Percentiles rank a stretch among this genome's conserved stretches.
Evolutionary conservation across 53 echinoderm and acorn worm species (phyloP).

Genomic region (Hippasteria phrygiana): DNA sequence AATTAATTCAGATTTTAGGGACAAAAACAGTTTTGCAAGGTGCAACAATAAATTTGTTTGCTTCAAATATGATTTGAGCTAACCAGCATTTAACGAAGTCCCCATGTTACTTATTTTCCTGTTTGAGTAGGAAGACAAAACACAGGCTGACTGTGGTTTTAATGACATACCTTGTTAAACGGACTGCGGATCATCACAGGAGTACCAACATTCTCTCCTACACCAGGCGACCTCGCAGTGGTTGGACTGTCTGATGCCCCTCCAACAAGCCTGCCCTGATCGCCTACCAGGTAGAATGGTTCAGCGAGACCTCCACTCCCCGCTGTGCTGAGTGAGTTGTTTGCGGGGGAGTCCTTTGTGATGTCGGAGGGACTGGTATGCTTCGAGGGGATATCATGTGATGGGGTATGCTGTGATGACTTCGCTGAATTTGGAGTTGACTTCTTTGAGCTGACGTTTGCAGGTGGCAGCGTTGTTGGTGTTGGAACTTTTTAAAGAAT

Average conservation of each 20-base stretch:
- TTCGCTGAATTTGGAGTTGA: constrained; percentile 2
- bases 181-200: constrained; percentile 30
- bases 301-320: constrained; percentile 12
- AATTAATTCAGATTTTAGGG: neutral
- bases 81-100: too few relatives aligned
- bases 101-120: too few relatives aligned
- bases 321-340: neutral
- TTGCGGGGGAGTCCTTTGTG: neutral
- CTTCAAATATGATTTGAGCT: too few relatives aligned
- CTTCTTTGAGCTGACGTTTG: neutral
- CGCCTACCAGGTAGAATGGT: constrained; percentile 66
- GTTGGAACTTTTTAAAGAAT: neutral
- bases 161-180: constrained; percentile 27
- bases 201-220: constrained; percentile 13
- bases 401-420: neutral
- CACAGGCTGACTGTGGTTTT: neutral
- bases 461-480: neutral
- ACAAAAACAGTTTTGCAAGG: too few relatives aligned
- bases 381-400: constrained; percentile 9
- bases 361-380: constrained; percentile 29
- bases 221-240: constrained; percentile 19
- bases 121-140: too few relatives aligned
- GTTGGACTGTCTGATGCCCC: neutral
- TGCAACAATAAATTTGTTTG: too few relatives aligned
- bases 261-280: constrained; percentile 8